A percentile compares a stretch with the other conserved stretches of the same genome.
These are phyloP conservation scores for Pluvianellus socialis DNA, from an alignment of 2,113 vertebrate species.

Conservation along the genomic window DNA sequence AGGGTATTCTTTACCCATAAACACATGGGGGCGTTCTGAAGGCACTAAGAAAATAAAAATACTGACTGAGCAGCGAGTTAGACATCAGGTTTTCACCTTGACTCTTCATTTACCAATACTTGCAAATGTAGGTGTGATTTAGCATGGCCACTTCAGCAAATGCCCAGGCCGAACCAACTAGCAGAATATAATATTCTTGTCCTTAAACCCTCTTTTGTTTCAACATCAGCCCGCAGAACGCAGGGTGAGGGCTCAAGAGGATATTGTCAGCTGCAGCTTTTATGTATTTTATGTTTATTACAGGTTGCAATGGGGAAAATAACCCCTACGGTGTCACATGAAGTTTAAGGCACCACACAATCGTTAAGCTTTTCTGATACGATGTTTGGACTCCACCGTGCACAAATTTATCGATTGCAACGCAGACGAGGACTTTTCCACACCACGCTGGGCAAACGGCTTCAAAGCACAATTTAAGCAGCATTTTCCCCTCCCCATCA, in stretches of 20 bases:
- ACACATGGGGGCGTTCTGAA: background rate
- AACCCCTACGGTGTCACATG: background rate
- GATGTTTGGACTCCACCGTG: accelerated
- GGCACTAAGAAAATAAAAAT: background rate
- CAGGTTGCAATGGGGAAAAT: background rate
- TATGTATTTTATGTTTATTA: background rate
- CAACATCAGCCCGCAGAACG: background rate
- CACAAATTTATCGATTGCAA: background rate
- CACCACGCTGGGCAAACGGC: background rate
- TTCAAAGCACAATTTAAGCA: background rate
- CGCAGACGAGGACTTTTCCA: background rate
- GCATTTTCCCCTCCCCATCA: background rate
- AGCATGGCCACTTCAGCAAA: background rate
- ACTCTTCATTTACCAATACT: background rate
- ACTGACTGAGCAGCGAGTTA: background rate
- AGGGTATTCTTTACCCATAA: background rate
- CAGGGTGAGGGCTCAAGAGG: background rate
- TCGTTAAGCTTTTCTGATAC: background rate
- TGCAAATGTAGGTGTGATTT: background rate
- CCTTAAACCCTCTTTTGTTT: background rate
- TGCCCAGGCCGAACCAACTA: background rate
- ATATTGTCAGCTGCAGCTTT: background rate
- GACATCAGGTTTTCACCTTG: background rate
- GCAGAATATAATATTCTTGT: accelerated
- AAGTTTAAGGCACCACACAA: background rate